Evolutionary conservation across 2,797 vertebrate genomes (phyloP).

Genomic region (Chloroceryle amazona): DNA sequence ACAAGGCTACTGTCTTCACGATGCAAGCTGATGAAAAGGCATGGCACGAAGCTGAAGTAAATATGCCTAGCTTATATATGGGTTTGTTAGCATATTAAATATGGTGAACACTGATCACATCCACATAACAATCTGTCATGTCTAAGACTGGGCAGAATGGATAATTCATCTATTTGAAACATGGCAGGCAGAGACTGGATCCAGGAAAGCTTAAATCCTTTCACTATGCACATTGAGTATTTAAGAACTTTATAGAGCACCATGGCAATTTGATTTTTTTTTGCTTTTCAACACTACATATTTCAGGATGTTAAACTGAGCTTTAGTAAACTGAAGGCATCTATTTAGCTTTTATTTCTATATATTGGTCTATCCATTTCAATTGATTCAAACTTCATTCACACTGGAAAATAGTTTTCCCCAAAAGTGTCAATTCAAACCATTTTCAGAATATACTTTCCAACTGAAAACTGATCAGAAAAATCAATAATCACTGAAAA

Average conservation of each 20-base stretch:
- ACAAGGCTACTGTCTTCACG: background rate
- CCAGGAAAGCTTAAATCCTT: background rate
- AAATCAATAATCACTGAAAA: background rate
- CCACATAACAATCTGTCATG: background rate
- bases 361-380: background rate
- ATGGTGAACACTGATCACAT: background rate
- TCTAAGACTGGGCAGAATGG: background rate
- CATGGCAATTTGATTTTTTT: background rate
- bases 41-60: background rate
- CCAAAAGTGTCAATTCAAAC: background rate
- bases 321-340: background rate
- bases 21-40: background rate
- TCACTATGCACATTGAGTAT: background rate
- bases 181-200: rapidly evolving
- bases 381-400: background rate
- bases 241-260: background rate
- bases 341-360: background rate
- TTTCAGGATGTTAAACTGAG: background rate
- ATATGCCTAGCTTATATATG: background rate
- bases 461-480: background rate
- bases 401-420: background rate
- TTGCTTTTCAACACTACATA: background rate
- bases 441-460: background rate
- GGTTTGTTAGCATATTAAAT: background rate
- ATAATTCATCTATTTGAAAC: background rate